Evolutionary conservation across 2,113 vertebrate genomes (phyloP).

Genomic region (Hypocryptadius cinnamomeus): DNA sequence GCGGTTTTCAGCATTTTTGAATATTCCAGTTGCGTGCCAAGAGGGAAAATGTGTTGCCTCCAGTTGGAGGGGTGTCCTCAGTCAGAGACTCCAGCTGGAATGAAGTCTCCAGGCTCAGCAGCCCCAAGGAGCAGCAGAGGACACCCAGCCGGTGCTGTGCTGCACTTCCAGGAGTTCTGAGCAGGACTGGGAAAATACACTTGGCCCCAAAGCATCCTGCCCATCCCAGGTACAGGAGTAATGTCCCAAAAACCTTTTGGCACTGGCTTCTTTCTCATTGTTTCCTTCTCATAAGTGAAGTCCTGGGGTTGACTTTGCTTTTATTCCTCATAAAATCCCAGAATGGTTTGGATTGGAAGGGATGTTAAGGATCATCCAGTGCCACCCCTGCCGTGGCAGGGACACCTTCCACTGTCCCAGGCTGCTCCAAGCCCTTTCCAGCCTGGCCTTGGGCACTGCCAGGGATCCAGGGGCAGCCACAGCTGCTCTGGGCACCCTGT

Average conservation of each 20-base stretch:
- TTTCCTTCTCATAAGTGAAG: neutral
- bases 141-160: neutral
- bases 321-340: neutral
- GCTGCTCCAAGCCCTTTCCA: rapidly evolving
- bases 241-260: neutral
- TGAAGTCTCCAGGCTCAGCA: neutral
- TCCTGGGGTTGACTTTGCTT: neutral
- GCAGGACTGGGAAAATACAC: rapidly evolving
- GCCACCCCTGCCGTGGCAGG: neutral
- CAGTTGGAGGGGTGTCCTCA: neutral
- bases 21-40: neutral
- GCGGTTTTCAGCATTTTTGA: neutral
- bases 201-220: neutral
- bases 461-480: neutral
- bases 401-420: neutral
- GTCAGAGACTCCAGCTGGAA: neutral
- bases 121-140: neutral
- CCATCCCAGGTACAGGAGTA: neutral
- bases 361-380: neutral
- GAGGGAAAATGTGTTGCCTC: neutral
- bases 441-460: rapidly evolving
- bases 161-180: neutral
- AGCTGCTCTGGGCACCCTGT: neutral
- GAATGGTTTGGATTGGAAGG: neutral
- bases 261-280: neutral